A percentile compares a stretch with the other conserved stretches of the same genome.
Evolutionary conservation across 1,140 invertebrate species (phyloP).

Genomic region (Aplysia californica): DNA sequence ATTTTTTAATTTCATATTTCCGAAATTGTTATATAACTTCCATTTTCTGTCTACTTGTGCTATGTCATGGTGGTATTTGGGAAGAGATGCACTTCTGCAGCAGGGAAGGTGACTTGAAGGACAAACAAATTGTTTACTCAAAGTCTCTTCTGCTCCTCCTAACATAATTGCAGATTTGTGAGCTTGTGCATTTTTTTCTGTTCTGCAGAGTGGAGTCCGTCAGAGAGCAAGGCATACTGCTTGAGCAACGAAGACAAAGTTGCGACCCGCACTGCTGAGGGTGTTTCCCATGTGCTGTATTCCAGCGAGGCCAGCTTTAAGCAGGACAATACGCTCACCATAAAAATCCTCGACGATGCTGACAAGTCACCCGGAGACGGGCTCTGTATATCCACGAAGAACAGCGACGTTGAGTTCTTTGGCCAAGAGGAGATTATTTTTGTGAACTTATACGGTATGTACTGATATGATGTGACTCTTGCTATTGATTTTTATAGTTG

Average conservation of each 20-base stretch:
- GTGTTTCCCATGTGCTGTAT: conserved; percentile 48
- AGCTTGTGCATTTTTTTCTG: conserved; percentile 5
- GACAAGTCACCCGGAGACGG: conserved; percentile 55
- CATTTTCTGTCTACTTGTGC: no score
- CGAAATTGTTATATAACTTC: no score
- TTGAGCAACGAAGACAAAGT: conserved; percentile 58
- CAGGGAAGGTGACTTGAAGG: no score
- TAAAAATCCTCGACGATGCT: conserved; percentile 54
- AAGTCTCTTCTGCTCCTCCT: no score
- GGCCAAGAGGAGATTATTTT: conserved; percentile 52
- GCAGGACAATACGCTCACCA: conserved; percentile 49
- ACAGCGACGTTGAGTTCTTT: conserved; percentile 40
- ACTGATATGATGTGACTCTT: not conserved
- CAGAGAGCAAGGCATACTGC: conserved; percentile 44
- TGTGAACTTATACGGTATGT: conserved; percentile 48
- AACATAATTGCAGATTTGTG: no score
- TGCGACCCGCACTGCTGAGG: conserved; percentile 43
- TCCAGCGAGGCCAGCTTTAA: conserved; percentile 44
- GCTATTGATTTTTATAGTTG: no score
- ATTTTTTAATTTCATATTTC: no score
- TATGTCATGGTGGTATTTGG: no score
- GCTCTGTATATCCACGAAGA: conserved; percentile 46
- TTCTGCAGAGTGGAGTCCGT: conserved; percentile 53
- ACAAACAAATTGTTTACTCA: no score
- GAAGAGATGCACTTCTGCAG: no score